Evolutionary conservation across 2,113 vertebrate species (phyloP).

Genomic region (Callocephalon fimbriatum): DNA sequence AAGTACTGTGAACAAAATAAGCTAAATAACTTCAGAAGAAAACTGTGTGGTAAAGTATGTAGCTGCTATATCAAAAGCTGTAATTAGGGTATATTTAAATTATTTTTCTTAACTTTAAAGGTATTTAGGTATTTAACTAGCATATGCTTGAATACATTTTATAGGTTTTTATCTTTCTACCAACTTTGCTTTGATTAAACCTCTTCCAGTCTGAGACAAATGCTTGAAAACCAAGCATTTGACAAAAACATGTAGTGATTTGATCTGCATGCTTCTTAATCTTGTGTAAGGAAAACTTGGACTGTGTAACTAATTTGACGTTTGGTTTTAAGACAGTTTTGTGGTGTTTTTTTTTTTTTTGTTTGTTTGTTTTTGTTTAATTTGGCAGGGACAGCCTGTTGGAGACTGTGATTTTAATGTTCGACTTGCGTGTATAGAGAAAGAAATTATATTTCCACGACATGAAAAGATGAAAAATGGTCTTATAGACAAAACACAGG

Average conservation of each 20-base stretch:
- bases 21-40: not conserved
- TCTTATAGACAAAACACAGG: constrained; percentile 94
- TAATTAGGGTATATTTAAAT: not conserved
- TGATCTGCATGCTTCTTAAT: not conserved
- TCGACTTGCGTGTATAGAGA: constrained; percentile 93
- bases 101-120: not conserved
- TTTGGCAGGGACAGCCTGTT: constrained; percentile 91
- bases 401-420: constrained; percentile 96
- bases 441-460: constrained; percentile 95
- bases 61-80: not conserved
- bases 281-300: not conserved
- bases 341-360: not conserved
- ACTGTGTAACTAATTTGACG: not conserved
- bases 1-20: not conserved
- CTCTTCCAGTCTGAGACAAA: not conserved
- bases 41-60: not conserved
- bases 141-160: not conserved
- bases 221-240: not conserved
- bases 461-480: constrained; percentile 96
- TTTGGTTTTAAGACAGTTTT: constrained; percentile 42
- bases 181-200: not conserved
- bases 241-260: not conserved
- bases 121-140: not conserved
- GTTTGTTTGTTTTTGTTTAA: not conserved
- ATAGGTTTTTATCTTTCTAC: not conserved